phyloP scores from a whole-genome alignment of 2,113 vertebrate genomes.

The Pseudorhombus dupliciocellatus region DNA sequence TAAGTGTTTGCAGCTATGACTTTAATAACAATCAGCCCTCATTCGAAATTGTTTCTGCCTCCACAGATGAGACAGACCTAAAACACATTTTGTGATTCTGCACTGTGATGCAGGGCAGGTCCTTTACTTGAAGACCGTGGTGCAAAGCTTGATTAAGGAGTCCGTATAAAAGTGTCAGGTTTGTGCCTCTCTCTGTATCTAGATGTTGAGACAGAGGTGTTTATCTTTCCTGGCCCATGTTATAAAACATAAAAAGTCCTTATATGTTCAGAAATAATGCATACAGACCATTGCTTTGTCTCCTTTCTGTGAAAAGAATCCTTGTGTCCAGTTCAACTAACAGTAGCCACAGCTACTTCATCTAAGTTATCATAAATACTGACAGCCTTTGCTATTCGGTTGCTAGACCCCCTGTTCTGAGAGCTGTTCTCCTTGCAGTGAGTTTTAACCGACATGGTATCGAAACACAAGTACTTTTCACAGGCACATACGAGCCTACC shows the following conservation, averaged over 20 bases:
- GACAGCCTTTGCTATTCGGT: too few relatives aligned
- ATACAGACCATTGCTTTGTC: background rate
- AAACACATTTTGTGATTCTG: constrained; percentile 3
- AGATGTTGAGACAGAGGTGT: too few relatives aligned
- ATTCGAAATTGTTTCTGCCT: constrained; percentile 18
- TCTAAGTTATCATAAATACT: too few relatives aligned
- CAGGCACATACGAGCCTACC: constrained; percentile 72
- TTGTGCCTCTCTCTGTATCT: too few relatives aligned
- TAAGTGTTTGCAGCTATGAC: constrained; percentile 43
- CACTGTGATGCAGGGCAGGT: background rate
- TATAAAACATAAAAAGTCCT: too few relatives aligned
- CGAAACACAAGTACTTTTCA: constrained; percentile 75
- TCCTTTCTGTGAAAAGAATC: too few relatives aligned
- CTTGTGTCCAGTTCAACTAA: too few relatives aligned
- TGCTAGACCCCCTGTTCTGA: too few relatives aligned
- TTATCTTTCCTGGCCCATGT: too few relatives aligned
- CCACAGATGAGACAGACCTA: constrained; percentile 43
- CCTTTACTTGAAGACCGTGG: background rate
- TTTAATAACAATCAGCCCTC: constrained; percentile 38
- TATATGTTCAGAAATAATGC: too few relatives aligned
- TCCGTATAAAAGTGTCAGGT: too few relatives aligned
- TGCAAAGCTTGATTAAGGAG: background rate
- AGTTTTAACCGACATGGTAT: constrained; percentile 59
- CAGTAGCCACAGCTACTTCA: too few relatives aligned
- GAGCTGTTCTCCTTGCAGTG: constrained; percentile 4